Conservation (phyloP, 2,113 vertebrate species). For the Cnemophilus loriae region DNA sequence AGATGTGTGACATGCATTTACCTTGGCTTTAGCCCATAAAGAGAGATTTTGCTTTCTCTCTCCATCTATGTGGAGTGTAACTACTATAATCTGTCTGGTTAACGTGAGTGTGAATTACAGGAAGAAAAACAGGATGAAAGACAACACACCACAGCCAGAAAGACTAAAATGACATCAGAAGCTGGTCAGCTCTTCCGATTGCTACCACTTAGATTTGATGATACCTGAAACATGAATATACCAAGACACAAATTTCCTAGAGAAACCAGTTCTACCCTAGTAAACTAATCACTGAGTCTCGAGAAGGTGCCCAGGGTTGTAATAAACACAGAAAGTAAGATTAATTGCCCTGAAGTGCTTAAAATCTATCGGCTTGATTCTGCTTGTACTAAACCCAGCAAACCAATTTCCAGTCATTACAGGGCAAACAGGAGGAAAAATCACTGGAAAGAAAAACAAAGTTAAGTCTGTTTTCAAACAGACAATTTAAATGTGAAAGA, state of each 20-base stretch:
- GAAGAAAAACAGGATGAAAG: slow-evolving; percentile 42
- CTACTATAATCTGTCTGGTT: slow-evolving; percentile 57
- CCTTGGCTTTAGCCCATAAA: slow-evolving; percentile 35
- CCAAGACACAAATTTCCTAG: not conserved
- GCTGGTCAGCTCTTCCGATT: slow-evolving; percentile 8
- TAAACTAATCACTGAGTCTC: not conserved
- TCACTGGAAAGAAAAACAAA: slow-evolving; percentile 14
- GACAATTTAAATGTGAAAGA: not conserved
- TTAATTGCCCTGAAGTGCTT: slow-evolving; percentile 32
- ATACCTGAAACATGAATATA: not conserved
- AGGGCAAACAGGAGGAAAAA: slow-evolving; percentile 3
- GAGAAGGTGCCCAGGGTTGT: not conserved
- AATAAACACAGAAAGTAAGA: slow-evolving; percentile 45
- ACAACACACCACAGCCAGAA: slow-evolving; percentile 30
- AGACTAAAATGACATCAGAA: slow-evolving; percentile 29
- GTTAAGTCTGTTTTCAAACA: not conserved
- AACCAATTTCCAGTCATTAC: slow-evolving; percentile 38
- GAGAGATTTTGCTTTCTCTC: slow-evolving; percentile 50
- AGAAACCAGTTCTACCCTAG: not conserved
- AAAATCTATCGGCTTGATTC: slow-evolving; percentile 19
- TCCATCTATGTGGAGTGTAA: slow-evolving; percentile 39
- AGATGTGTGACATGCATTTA: not conserved
- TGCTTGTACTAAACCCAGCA: not conserved
- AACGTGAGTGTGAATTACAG: slow-evolving; percentile 49
- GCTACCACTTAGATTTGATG: slow-evolving; percentile 24